Base-by-base conservation (phyloP, 1,140 invertebrate species). In the Drosophila littoralis region DNA sequence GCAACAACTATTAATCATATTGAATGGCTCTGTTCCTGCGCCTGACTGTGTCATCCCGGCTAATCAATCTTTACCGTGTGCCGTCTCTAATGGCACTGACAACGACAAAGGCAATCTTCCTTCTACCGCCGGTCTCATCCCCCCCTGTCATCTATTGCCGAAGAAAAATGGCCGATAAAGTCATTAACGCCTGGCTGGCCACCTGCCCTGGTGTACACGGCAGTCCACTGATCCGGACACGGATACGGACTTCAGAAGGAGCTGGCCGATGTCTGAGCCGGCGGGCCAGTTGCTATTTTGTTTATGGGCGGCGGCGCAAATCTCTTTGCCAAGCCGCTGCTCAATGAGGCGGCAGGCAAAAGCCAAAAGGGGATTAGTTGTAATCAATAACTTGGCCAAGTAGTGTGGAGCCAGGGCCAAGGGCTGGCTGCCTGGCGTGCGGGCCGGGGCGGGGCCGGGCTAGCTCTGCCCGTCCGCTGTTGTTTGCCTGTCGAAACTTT, bases 321-420 rank as follows among this genome's bases (percentile, higher is more conserved):
- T 86, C 83, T 76, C 68, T 82, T 15, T 58, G 40, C 13, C 12
- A 42, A 42, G 70, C 66, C 51, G 67, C 69, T 77, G 83, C 72
- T 85, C 81, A 81, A 85, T 85, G 81, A 86, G 82, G 72, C 79
- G 83, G 83, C 79, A 88, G 83, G 83, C 68, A 79, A 79, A 86
- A 86, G 83, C 80, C 84, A 84, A 89, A 77, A 79, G 85, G 80
- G 84, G 84, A 88, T 88, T 88, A 88, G 84, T 89, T 88, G 84
- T 88, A 88, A 88, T 88, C 84, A 88, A 88, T 88, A 88, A 88
- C 84, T 88, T 88, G 76, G 77, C 79, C 33, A 71, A 67, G 68
- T 65, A 65, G 10, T 82, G 57, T 75, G 22, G 28, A 46, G 46
- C 32, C 22, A 28, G 22, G 22, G 22, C 22, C 22, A 28, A 28